phyloP scores from a whole-genome alignment of 37 sponge, comb jelly and placozoan species.

The Aphrocallistes beatrix region DNA sequence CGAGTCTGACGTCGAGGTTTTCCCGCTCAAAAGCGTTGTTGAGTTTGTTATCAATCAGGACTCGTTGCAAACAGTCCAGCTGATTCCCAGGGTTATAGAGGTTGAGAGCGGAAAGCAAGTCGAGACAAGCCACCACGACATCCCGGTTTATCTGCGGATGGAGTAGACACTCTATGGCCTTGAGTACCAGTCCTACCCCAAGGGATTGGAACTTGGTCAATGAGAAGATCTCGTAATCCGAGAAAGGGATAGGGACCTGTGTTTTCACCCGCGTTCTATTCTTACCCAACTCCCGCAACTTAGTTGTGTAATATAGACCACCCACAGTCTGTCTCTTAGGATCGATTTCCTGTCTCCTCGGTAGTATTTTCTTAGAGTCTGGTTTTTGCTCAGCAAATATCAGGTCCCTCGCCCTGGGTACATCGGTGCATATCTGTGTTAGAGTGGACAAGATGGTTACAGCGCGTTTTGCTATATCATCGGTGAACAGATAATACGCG shows the following conservation, averaged over 20 bases:
- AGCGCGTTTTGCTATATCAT: not conserved
- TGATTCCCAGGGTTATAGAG: not conserved
- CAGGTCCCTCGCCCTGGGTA: not conserved
- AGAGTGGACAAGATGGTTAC: not conserved
- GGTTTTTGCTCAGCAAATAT: not conserved
- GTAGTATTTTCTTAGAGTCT: not conserved
- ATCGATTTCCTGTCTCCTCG: not conserved
- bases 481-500: not conserved
- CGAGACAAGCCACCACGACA: not conserved
- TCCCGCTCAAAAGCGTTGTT: not conserved
- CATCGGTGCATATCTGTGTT: not conserved
- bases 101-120: not conserved
- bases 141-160: not conserved
- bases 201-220: not conserved
- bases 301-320: not conserved
- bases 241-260: too few relatives aligned
- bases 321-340: not conserved
- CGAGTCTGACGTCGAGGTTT: not conserved
- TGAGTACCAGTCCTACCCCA: not conserved
- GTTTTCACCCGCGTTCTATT: not conserved
- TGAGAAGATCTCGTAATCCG: not conserved
- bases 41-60: not conserved
- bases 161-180: not conserved
- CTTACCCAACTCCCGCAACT: not conserved
- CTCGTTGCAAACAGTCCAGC: not conserved